Percentiles rank a stretch among this genome's conserved stretches.
phyloP scores from a whole-genome alignment of 2,113 vertebrate genomes.

The Ammodytes marinus region DNA sequence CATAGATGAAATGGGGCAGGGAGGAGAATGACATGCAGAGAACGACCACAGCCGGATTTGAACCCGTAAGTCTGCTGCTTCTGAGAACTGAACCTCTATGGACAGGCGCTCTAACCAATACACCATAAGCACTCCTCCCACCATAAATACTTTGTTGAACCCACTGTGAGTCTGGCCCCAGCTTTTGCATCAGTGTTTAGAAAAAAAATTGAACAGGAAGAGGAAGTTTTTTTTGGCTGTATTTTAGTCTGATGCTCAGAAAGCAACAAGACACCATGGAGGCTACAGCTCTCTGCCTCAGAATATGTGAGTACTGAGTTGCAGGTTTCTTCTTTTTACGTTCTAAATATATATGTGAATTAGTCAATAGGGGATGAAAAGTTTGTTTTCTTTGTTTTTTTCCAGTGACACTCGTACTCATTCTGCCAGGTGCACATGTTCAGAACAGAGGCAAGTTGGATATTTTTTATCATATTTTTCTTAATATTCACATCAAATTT shows the following conservation, averaged over 20 bases:
- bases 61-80: too few relatives aligned
- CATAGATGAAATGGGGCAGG: too few relatives aligned
- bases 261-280: neutral
- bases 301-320: neutral
- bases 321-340: neutral
- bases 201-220: slow-evolving; percentile 4
- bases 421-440: neutral
- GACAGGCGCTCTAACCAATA: too few relatives aligned
- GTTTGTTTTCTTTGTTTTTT: too few relatives aligned
- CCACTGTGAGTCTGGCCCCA: neutral
- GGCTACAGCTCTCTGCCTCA: neutral
- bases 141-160: too few relatives aligned
- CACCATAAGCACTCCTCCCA: too few relatives aligned
- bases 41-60: too few relatives aligned
- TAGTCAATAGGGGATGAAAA: neutral
- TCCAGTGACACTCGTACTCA: neutral
- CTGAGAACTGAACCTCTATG: too few relatives aligned
- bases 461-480: neutral
- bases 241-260: neutral
- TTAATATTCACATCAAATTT: too few relatives aligned
- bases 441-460: neutral
- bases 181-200: neutral
- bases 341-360: neutral
- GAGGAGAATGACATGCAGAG: too few relatives aligned
- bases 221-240: neutral